Conservation (phyloP, 2,113 vertebrate genomes). For the Empidonax alnorum region DNA sequence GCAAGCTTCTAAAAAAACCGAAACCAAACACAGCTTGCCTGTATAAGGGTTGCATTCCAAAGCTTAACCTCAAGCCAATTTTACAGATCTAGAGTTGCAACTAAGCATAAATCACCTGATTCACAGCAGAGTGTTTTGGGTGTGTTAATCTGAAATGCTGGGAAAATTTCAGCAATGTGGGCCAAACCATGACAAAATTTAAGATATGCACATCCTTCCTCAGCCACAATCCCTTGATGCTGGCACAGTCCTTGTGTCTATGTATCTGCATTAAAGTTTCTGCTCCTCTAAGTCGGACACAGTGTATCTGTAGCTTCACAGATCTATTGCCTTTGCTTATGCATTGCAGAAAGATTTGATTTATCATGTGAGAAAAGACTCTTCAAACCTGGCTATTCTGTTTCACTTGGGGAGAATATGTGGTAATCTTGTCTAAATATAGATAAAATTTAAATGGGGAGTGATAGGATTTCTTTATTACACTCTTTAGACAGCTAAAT, state of each 20-base stretch:
- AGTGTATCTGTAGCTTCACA: background rate
- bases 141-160: background rate
- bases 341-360: background rate
- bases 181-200: background rate
- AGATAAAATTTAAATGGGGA: background rate
- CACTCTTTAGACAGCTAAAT: constrained; percentile 21
- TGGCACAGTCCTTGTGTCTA: background rate
- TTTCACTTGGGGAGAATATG: background rate
- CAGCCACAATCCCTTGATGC: background rate
- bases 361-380: background rate
- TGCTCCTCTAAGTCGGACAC: background rate
- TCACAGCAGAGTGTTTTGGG: background rate
- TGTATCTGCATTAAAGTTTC: background rate
- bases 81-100: constrained; percentile 6
- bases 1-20: constrained; percentile 4
- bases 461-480: constrained; percentile 9
- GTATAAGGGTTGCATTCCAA: constrained; percentile 28
- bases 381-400: background rate
- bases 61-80: background rate
- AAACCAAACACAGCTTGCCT: constrained; percentile 21
- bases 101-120: constrained; percentile 43
- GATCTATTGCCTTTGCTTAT: background rate
- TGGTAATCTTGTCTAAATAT: background rate
- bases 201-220: background rate
- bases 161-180: background rate